phyloP scores from a whole-genome alignment of 1,140 invertebrate genomes.

The Artemia franciscana region DNA sequence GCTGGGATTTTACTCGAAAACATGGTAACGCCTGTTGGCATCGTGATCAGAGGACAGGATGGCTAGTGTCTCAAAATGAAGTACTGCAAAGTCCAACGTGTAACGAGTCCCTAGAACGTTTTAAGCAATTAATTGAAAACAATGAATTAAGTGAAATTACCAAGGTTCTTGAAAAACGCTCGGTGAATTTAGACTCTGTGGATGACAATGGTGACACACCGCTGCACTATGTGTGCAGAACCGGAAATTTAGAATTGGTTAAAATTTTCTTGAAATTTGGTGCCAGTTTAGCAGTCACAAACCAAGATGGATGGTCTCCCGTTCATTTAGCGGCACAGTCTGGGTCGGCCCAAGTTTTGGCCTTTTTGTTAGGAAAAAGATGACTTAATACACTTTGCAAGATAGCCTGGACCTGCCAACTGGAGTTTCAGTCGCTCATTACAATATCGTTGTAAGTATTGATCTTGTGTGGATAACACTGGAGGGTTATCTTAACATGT shows the following conservation, averaged over 20 bases:
- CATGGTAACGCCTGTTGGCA: not conserved
- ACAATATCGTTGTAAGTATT: too few species aligned
- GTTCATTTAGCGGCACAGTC: constrained; percentile 26
- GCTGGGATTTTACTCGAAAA: not conserved
- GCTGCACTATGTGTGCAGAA: constrained; percentile 25
- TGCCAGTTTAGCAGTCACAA: constrained; percentile 25
- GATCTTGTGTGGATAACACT: too few species aligned
- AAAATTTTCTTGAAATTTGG: constrained; percentile 26
- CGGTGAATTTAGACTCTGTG: constrained; percentile 22
- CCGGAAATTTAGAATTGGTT: constrained; percentile 27
- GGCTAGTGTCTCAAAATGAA: not conserved
- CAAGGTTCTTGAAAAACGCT: not conserved
- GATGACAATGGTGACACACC: constrained; percentile 27
- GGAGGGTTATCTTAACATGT: too few species aligned
- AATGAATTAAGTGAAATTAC: not conserved
- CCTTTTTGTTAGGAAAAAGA: not conserved
- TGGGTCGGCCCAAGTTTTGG: constrained; percentile 23
- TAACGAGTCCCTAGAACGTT: not conserved
- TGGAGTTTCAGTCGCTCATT: too few species aligned
- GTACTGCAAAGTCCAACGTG: too few species aligned
- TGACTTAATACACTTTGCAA: too few species aligned
- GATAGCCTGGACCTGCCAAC: too few species aligned
- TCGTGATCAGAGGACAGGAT: not conserved
- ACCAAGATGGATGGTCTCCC: constrained; percentile 27
- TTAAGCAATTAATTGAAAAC: not conserved